Base-by-base conservation (phyloP, 2,113 vertebrate species). In the Gallinago media region DNA sequence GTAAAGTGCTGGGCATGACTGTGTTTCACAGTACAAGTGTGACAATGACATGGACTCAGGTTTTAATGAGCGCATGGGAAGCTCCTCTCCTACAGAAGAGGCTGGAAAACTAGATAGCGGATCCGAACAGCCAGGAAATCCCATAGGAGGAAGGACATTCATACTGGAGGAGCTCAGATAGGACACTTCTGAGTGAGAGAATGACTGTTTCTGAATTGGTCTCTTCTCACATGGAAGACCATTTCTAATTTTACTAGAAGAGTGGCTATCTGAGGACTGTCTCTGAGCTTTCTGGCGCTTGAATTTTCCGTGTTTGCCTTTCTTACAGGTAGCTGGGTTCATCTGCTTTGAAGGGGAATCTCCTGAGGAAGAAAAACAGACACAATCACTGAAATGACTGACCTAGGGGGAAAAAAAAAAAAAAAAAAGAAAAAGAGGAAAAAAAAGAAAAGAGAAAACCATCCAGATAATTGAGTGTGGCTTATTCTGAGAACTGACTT, bases 251-350 rank as follows among this genome's bases (percentile, higher is more conserved):
- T 95, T 94, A 32, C 46, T 97, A 8, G 96, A 96, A 44, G 93
- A 77, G 9, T 94, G 97, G 90, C 96, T 97, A 91, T 97, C 97
- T 3, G 88, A 98, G 2, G 97, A 98, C 47, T 80, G 87, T 81
- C 84, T 96, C 12, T 96, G 98, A 23, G 96, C 95, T 92, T 98
- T 99, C 89, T 98, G 97, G 4, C 96, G 95, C 92, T 98, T 99
- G 97, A 97, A 97, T 95, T 97, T 98, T 84, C 96, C 97, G 21
- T 58, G 94, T 86, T 95, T 99, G 88, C 96, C 98, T 85, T 98
- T 98, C 94, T 96, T 98, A 90, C 92, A 96, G 22, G 91, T 96
- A 14, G 97, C 91, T 3, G 95, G 85, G 11, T 91, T 97, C 71
- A 93, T 67, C 29, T 96, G 98, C 63, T 74, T 97, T 55, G 96